Evolutionary conservation across 2,888 invertebrate species (phyloP).

Genomic region (Coenonympha arcania): DNA sequence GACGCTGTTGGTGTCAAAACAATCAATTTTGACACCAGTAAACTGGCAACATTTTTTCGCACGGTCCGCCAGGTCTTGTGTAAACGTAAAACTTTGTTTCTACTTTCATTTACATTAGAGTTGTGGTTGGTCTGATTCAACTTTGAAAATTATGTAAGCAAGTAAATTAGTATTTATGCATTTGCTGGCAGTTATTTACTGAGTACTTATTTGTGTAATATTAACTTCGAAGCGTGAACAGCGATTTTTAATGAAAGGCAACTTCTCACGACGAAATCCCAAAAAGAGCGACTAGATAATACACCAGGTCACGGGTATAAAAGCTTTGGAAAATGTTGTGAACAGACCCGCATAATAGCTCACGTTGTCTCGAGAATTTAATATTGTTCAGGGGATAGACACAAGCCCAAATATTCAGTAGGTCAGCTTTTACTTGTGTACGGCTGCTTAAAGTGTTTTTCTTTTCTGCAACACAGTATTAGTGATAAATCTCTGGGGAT

Average conservation of each 20-base stretch:
- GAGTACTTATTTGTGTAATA: too few relatives aligned
- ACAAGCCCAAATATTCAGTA: conserved; percentile 7
- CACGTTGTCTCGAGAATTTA: conserved; percentile 9
- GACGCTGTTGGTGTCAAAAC: too few relatives aligned
- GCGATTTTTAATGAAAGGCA: neutral
- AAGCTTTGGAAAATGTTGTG: neutral
- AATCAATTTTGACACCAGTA: too few relatives aligned
- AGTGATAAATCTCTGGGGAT: neutral
- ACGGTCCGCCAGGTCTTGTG: too few relatives aligned
- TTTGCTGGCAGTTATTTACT: too few relatives aligned
- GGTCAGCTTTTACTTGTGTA: conserved; percentile 8
- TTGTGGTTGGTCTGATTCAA: too few relatives aligned
- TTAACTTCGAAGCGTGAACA: too few relatives aligned
- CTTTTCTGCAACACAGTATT: conserved; percentile 2
- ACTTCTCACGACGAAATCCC: neutral
- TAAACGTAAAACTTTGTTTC: too few relatives aligned
- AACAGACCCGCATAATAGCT: conserved; percentile 7
- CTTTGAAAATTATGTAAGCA: too few relatives aligned
- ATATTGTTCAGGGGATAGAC: conserved; percentile 10
- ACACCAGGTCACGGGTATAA: neutral
- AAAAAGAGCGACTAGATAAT: neutral
- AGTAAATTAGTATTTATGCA: too few relatives aligned
- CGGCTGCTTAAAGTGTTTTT: conserved; percentile 4
- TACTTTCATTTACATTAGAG: too few relatives aligned
- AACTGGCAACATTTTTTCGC: too few relatives aligned